Evolutionary conservation across 2,113 vertebrate genomes (phyloP).

Genomic region (Coreoperca whiteheadi): DNA sequence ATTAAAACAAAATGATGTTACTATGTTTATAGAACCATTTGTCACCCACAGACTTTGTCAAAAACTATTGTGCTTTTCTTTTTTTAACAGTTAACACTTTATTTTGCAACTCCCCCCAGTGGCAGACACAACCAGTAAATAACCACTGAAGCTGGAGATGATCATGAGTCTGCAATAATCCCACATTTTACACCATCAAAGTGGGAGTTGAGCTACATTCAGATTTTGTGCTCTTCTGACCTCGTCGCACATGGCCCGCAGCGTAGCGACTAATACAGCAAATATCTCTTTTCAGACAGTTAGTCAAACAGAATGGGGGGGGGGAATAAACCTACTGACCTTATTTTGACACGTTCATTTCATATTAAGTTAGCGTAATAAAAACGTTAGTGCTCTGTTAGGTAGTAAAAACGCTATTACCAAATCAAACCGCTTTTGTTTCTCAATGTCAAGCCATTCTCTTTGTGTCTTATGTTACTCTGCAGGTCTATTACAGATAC

Average conservation of each 20-base stretch:
- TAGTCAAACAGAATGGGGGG: background rate
- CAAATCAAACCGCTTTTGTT: background rate
- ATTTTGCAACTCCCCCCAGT: background rate
- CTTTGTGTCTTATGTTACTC: background rate
- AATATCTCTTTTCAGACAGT: background rate
- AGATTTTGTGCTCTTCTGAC: background rate
- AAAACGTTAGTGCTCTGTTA: background rate
- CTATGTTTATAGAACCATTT: background rate
- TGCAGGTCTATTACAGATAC: background rate
- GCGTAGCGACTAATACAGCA: background rate
- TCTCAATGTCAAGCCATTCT: background rate
- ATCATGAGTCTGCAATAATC: background rate
- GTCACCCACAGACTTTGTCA: background rate
- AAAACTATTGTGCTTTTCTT: background rate
- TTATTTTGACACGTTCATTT: background rate
- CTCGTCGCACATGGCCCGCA: background rate
- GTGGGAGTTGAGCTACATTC: background rate
- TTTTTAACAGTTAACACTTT: background rate
- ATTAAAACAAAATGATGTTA: background rate
- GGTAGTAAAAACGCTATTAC: background rate
- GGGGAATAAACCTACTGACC: no score
- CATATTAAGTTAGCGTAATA: background rate
- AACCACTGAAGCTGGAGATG: no score
- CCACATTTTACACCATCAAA: background rate
- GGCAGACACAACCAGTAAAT: no score